Conservation (phyloP, 2,888 invertebrate species). For the Rambutsinella grinnellia region DNA sequence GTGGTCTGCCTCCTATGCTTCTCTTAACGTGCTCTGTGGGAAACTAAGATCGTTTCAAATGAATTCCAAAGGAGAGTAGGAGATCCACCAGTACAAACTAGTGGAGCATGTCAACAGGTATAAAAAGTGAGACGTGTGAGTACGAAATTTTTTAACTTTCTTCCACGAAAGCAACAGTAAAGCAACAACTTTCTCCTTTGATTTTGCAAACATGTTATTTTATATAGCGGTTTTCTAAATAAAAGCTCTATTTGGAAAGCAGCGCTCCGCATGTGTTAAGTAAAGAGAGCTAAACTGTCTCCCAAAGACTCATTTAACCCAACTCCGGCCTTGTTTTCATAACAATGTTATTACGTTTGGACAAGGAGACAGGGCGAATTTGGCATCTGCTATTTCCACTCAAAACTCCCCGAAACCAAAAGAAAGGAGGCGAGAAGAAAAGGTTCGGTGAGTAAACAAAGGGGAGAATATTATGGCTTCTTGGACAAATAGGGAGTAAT, state of each 20-base stretch:
- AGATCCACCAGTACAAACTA: constrained; percentile 47
- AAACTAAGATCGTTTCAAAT: constrained; percentile 51
- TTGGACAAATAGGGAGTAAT: constrained; percentile 48
- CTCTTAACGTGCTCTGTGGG: constrained; percentile 44
- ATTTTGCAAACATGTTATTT: not conserved
- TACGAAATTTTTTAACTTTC: too few species aligned
- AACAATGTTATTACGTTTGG: not conserved
- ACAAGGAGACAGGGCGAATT: not conserved
- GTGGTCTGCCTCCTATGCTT: constrained; percentile 10
- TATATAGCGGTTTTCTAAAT: not conserved
- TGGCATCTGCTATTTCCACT: too few species aligned
- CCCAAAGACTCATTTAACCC: too few species aligned
- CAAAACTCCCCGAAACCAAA: not conserved
- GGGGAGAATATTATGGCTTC: constrained; percentile 38
- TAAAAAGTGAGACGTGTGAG: not conserved
- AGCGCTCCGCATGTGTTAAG: too few species aligned
- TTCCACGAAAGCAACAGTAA: too few species aligned
- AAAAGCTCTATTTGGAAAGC: not conserved
- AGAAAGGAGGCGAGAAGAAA: not conserved
- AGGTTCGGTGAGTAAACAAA: not conserved
- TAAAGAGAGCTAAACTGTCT: too few species aligned
- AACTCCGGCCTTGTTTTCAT: not conserved
- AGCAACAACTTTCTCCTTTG: not conserved
- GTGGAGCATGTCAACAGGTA: constrained; percentile 57
- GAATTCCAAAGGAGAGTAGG: constrained; percentile 43